Evolutionary conservation across 2,797 vertebrate genomes (phyloP).

Genomic region (Myotis findleyi): DNA sequence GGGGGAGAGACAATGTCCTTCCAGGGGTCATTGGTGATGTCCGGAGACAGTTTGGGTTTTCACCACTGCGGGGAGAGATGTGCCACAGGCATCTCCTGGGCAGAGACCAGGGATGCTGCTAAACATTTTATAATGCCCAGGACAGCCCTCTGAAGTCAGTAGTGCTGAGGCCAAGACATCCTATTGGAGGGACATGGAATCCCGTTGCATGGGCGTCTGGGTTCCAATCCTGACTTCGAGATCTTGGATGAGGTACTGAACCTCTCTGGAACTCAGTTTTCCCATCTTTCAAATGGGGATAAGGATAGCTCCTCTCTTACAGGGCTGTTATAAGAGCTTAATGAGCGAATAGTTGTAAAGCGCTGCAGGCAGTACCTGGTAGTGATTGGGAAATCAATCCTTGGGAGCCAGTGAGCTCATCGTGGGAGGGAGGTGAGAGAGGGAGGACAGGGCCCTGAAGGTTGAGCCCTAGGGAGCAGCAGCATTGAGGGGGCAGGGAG

Average conservation of each 20-base stretch:
- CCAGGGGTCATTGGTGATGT: not conserved
- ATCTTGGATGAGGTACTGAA: not conserved
- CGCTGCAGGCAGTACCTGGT: not conserved
- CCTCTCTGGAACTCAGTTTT: not conserved
- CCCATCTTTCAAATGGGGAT: not conserved
- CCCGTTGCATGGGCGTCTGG: not conserved
- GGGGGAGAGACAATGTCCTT: not conserved
- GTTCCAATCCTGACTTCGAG: not conserved
- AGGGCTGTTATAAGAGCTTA: not conserved
- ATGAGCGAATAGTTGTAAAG: not conserved
- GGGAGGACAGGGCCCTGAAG: not conserved
- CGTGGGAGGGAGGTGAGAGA: not conserved
- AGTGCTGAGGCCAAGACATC: not conserved
- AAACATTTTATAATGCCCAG: no score
- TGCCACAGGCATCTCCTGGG: no score
- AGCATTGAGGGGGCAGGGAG: not conserved
- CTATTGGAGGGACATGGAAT: not conserved
- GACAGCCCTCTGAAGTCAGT: not conserved
- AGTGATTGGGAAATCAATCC: not conserved
- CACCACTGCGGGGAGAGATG: not conserved
- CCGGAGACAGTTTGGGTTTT: not conserved
- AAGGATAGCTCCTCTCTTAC: not conserved
- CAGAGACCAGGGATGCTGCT: not conserved
- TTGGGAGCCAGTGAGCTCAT: not conserved
- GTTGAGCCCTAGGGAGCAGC: not conserved